A percentile compares a stretch with the other conserved stretches of the same genome.
These are phyloP conservation scores for Sebastiscus albofasciatus DNA, from an alignment of 2,797 vertebrate species.

Conservation along the genomic window DNA sequence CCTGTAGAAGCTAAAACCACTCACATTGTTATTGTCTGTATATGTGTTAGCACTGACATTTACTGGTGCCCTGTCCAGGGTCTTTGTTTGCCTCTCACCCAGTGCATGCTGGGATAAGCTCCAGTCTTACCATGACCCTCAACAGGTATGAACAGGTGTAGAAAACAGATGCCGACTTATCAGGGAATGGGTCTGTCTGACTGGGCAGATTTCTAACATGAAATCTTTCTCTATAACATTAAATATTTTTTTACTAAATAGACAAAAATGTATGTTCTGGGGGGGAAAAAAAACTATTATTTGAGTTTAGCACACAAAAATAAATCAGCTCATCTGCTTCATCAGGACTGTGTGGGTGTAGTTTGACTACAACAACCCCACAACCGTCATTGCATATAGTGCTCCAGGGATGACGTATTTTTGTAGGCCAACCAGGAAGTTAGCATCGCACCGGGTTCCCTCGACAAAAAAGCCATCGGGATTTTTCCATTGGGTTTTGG, in stretches of 20 bases:
- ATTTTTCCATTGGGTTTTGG: too few relatives aligned
- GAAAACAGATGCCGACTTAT: neutral
- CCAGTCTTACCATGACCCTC: neutral
- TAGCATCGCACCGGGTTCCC: too few relatives aligned
- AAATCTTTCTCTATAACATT: neutral
- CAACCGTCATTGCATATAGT: too few relatives aligned
- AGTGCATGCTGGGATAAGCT: slow-evolving; percentile 1
- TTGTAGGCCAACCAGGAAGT: too few relatives aligned
- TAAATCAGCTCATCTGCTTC: too few relatives aligned
- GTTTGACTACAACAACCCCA: too few relatives aligned
- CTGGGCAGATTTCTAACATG: neutral
- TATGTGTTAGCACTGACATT: neutral
- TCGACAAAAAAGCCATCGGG: too few relatives aligned
- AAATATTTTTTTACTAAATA: neutral
- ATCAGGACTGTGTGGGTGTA: neutral
- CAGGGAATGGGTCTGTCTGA: neutral
- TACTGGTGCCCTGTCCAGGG: neutral
- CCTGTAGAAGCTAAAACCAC: neutral
- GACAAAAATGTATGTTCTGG: neutral
- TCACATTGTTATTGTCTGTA: neutral
- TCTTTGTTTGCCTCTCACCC: neutral
- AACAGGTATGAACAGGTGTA: neutral
- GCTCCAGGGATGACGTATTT: too few relatives aligned
- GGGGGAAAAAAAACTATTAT: neutral
- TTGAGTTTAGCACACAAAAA: too few relatives aligned